Conservation (phyloP, 2,113 vertebrate genomes). For the Junco hyemalis region DNA sequence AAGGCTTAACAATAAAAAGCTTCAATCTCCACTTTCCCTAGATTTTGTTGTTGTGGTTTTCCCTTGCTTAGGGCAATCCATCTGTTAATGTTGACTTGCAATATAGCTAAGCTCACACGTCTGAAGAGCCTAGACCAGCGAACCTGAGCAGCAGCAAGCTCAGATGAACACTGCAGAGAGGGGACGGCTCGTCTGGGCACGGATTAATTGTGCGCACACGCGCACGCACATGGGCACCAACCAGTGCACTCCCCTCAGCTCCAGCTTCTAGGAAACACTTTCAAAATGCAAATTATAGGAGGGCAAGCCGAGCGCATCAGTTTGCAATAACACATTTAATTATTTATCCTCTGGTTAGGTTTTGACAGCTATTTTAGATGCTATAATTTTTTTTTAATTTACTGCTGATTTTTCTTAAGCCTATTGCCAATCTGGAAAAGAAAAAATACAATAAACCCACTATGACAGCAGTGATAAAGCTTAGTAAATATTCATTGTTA, state of each 20-base stretch:
- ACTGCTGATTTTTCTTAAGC: not conserved
- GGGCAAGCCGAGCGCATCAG: not conserved
- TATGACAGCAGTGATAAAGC: slow-evolving; percentile 32
- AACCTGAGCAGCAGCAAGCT: not conserved
- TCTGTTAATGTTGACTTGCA: slow-evolving; percentile 72
- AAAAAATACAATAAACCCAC: not conserved
- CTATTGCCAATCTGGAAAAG: not conserved
- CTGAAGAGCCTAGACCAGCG: slow-evolving; percentile 2
- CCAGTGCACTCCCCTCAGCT: not conserved
- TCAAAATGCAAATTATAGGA: not conserved
- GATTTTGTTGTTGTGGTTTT: slow-evolving; percentile 66
- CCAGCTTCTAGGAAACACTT: not conserved
- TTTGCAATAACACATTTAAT: not conserved
- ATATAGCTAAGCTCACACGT: not conserved
- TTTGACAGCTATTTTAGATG: not conserved
- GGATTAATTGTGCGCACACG: not conserved
- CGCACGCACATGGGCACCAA: not conserved
- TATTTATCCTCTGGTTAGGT: slow-evolving; percentile 18
- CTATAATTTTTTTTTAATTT: not conserved
- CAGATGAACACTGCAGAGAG: not conserved
- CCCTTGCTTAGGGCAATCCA: slow-evolving; percentile 78
- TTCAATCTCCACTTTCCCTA: slow-evolving; percentile 63
- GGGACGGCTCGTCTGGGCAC: not conserved
- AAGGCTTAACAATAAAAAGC: slow-evolving; percentile 73
- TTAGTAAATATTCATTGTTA: slow-evolving; percentile 66